A percentile compares a stretch with the other conserved stretches of the same genome.
Evolutionary conservation across 2,113 vertebrate genomes (phyloP).

Genomic region (Alectura lathami): DNA sequence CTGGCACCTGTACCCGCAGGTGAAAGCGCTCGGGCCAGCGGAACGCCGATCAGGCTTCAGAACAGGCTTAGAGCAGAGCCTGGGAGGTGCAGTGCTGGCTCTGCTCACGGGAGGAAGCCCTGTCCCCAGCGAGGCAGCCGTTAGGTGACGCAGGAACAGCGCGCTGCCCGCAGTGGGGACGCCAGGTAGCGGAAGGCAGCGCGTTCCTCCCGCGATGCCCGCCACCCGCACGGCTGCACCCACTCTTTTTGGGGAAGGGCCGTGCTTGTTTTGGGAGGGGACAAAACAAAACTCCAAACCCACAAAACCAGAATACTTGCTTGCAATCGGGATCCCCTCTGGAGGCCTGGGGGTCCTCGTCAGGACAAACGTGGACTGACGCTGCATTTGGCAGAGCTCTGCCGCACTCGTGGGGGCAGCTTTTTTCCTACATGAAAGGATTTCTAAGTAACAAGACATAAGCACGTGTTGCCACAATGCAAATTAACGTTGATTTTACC

Average conservation of each 20-base stretch:
- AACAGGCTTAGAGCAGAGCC: not conserved
- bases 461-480: not conserved
- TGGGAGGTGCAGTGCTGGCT: not conserved
- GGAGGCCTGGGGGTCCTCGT: not conserved
- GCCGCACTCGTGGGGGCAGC: too few relatives aligned
- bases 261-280: not conserved
- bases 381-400: not conserved
- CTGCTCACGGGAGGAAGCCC: too few relatives aligned
- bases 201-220: slow-evolving; percentile 1
- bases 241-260: not conserved
- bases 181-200: not conserved
- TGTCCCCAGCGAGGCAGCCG: not conserved
- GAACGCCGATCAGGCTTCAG: not conserved
- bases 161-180: not conserved
- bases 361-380: not conserved
- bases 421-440: not conserved
- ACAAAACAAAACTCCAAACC: not conserved
- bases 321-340: not conserved
- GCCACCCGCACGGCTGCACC: slow-evolving; percentile 11
- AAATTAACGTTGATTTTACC: not conserved
- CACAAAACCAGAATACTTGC: not conserved
- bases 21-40: not conserved
- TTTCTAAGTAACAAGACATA: not conserved
- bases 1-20: fast-evolving
- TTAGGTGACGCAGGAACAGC: not conserved